Evolutionary conservation across 2,113 vertebrate species (phyloP), one percentile per base, ranked within the genome.

Genomic region (Galeopterus variegatus): DNA sequence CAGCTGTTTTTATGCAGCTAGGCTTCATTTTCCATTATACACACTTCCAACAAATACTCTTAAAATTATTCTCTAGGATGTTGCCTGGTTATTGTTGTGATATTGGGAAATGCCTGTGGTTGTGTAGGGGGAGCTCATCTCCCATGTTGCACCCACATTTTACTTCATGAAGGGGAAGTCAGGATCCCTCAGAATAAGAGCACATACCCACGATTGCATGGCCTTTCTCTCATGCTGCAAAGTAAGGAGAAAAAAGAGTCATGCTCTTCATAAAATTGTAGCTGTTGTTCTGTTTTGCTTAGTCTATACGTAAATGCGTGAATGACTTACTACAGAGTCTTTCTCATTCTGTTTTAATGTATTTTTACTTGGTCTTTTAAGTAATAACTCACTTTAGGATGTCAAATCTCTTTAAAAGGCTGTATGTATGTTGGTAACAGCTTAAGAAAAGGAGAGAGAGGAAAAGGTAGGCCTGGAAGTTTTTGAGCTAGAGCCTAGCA

Each of bases 181-280:
- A 23, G 19, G 31, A 7, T 70, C 24, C 33, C 28, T 70, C 11
- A 41, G 26, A 56, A 33, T 24, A 36, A 69, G 69, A 83, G 36
- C 6, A 18, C 1, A 8, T 33, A 31, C 17, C 9, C 8, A n/a
- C 0, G 0, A 24, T 36, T 41, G 33, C 19, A 54, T 45, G 28
- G 18, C 45, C 4, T 83, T 64, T 48, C 15, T 48, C 6, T 73
- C 14, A 41, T 21, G 14, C 11, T 14, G 15, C 19, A 50, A 60
- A 45, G 21, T 24, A 33, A 79, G 19, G 21, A 14, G 48, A 60
- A 41, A 15, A n/a, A 23, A 88, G n/a, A 56, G 3, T 76, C 60
- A 18, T 0, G 3, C 1, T 11, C 19, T 17, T 70, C 26, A 15
- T 36, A 23, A 76, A 67, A 41, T 33, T 45, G 26, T 21, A 33